Evolutionary conservation across 2,888 invertebrate species (phyloP), one percentile per base, ranked within the genome.

Genomic region (Hipparchia sbordonii): DNA sequence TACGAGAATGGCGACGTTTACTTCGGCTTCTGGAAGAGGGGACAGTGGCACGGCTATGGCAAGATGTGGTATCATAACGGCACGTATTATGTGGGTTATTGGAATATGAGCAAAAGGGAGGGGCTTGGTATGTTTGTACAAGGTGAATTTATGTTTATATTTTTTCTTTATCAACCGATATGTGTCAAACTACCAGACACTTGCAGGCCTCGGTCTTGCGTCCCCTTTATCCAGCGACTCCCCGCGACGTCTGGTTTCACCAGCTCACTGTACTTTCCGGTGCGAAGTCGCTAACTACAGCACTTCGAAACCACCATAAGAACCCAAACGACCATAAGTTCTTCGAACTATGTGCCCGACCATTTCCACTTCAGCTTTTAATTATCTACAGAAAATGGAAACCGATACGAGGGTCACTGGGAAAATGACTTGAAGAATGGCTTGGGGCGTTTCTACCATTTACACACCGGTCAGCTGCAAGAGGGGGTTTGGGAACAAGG

Each of bases 381-480:
- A 62, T 46, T 46, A 4, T 23, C 67, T 73, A 23, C 78, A 94
- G 95, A 81, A 59, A 94, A 95, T 80, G 95, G 95, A 3, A 95
- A 95, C 79, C 91, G 96, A 66, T 96, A 95, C 82, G 96, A 96
- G 86, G 96, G 96, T 0, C 82, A 94, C 72, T 96, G 96, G 94
- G 80, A 87, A 52, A 80, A 88, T 6, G 94, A 95, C 77, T 78
- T 89, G 71, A 95, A 95, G 81, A 89, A 95, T 78, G 96, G 96
- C 0, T 83, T 90, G n/a, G 96, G 96, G 0, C 88, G 94, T 56
- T 96, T 94, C 85, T 95, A 95, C 81, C 96, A 96, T 82, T 84
- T 96, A 81, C 89, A 91, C 79, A 95, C 92, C 0, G 96, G 96
- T 0, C 96, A 96, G 83, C 82, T 95, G 76, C 96, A 96, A 81